Percentiles rank a stretch among this genome's conserved stretches.
Evolutionary conservation across 1,140 invertebrate genomes (phyloP).

Genomic region (Drosophila orosa): DNA sequence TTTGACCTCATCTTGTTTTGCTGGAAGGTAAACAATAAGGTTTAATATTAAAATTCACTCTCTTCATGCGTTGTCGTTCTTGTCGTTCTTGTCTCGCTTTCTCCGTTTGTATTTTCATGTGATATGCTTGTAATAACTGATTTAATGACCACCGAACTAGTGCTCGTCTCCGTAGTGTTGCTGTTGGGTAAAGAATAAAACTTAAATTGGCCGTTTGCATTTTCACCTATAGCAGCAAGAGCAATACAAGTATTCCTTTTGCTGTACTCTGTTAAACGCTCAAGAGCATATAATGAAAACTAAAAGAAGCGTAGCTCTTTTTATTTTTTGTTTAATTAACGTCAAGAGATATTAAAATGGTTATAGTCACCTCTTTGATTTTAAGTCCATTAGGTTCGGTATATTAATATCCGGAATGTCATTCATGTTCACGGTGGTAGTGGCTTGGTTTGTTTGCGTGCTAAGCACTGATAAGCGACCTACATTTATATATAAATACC

Average conservation of each 20-base stretch:
- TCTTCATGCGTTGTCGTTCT: constrained; percentile 75
- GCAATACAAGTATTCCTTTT: not conserved
- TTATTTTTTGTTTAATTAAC: too few species aligned
- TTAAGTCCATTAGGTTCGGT: constrained; percentile 72
- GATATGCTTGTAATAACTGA: constrained; percentile 83
- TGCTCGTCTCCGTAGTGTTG: constrained; percentile 78
- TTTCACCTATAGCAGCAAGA: not conserved
- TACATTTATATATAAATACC: constrained; percentile 38
- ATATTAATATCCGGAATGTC: constrained; percentile 79
- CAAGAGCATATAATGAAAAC: not conserved
- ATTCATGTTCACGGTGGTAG: constrained; percentile 76
- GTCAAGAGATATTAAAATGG: not conserved
- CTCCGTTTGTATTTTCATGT: constrained; percentile 80
- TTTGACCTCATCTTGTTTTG: not conserved
- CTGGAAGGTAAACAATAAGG: not conserved
- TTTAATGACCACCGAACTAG: constrained; percentile 83
- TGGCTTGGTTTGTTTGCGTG: constrained; percentile 80
- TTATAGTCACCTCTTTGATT: constrained; percentile 64
- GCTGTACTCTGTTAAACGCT: not conserved
- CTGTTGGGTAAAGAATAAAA: constrained; percentile 39
- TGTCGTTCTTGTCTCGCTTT: constrained; percentile 69
- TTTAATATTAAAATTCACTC: constrained; percentile 71
- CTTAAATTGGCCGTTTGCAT: too few species aligned
- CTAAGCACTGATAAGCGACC: constrained; percentile 83
- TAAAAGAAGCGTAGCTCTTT: too few species aligned